These are phyloP conservation scores for Yponomeuta evonymella DNA, from an alignment of 2,888 invertebrate species.

Conservation along the genomic window DNA sequence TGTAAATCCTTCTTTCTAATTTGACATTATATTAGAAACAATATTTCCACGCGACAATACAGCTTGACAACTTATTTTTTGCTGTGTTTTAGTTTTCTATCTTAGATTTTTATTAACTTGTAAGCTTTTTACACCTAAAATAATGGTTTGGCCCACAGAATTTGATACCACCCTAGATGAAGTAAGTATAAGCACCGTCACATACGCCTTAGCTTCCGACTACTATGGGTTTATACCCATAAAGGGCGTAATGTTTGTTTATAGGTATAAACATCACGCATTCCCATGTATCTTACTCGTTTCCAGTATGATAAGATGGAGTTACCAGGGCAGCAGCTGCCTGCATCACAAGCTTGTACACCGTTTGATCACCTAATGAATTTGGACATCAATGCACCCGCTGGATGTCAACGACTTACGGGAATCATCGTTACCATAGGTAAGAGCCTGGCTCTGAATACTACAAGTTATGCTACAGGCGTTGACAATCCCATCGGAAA, in stretches of 20 bases:
- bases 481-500: too few relatives aligned
- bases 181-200: constrained; percentile 32
- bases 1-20: too few relatives aligned
- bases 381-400: constrained; percentile 59
- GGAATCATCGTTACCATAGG: constrained; percentile 75
- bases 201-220: too few relatives aligned
- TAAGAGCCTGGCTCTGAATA: constrained; percentile 27
- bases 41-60: too few relatives aligned
- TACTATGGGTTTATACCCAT: too few relatives aligned
- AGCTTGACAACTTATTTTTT: background rate
- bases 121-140: constrained; percentile 14
- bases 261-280: too few relatives aligned
- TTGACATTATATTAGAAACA: too few relatives aligned
- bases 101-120: constrained; percentile 14
- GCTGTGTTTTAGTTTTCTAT: background rate
- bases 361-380: constrained; percentile 68
- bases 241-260: too few relatives aligned
- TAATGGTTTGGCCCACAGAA: constrained; percentile 61
- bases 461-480: too few relatives aligned
- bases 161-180: constrained; percentile 48
- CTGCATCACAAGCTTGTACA: constrained; percentile 62
- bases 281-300: constrained; percentile 1
- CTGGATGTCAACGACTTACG: constrained; percentile 68
- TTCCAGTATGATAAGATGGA: constrained; percentile 60
- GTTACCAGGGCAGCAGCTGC: constrained; percentile 65